Percentiles rank a stretch among this genome's conserved stretches.
Conservation (phyloP, 2,888 invertebrate genomes). For the Nymphalis polychloros region DNA sequence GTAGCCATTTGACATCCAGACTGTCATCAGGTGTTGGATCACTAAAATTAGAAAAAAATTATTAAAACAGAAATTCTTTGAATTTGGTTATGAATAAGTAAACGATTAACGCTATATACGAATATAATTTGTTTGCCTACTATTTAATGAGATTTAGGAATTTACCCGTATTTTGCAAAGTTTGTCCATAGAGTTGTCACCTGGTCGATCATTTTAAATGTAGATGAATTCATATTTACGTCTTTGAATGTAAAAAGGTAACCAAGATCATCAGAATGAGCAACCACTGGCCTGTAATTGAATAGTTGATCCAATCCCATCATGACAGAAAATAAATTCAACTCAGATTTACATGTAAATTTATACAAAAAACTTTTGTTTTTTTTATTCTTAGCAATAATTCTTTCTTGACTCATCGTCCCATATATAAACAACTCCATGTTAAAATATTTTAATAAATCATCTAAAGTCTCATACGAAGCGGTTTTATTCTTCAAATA, state of each 20-base stretch:
- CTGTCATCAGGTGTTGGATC: slow-evolving; percentile 56
- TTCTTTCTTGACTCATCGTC: slow-evolving; percentile 38
- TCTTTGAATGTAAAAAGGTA: slow-evolving; percentile 47
- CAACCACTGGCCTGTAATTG: slow-evolving; percentile 21
- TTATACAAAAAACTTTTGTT: slow-evolving; percentile 57
- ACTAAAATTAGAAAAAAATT: slow-evolving; percentile 43
- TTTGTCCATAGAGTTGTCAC: slow-evolving; percentile 58
- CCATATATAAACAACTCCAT: slow-evolving; percentile 8
- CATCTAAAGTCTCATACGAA: slow-evolving; percentile 59
- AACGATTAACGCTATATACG: no score
- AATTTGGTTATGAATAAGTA: no score
- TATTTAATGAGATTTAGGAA: background rate
- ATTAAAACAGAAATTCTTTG: background rate
- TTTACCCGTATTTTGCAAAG: slow-evolving; percentile 62
- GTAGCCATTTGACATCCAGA: slow-evolving; percentile 50
- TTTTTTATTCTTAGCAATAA: slow-evolving; percentile 42
- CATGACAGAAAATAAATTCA: slow-evolving; percentile 46
- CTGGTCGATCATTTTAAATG: slow-evolving; percentile 53
- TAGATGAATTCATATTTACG: slow-evolving; percentile 48
- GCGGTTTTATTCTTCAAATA: slow-evolving; percentile 17
- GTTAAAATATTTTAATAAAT: slow-evolving; percentile 1
- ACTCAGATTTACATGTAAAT: slow-evolving; percentile 55
- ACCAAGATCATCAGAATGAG: slow-evolving; percentile 30
- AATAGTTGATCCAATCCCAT: slow-evolving; percentile 20
- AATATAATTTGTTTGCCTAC: no score